Conservation (phyloP, 2,888 invertebrate genomes). For the Antheraea yamamai region DNA sequence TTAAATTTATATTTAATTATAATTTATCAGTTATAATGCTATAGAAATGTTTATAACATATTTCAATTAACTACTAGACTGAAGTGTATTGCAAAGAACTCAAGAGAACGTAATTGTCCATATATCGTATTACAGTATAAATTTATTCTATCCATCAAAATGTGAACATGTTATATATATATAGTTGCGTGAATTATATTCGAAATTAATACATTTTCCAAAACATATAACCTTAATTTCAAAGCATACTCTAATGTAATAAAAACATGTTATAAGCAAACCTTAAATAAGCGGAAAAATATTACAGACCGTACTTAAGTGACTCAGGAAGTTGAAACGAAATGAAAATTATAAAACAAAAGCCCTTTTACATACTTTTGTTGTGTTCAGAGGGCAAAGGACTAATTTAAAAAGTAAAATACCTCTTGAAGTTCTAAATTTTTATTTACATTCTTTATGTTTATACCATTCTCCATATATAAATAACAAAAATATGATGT, state of each 20-base stretch:
- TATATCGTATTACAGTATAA: background rate
- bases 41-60: no score
- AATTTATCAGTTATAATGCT: no score
- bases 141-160: background rate
- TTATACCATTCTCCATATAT: background rate
- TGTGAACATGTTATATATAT: no score
- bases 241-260: background rate
- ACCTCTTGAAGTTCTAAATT: background rate
- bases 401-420: conserved; percentile 30
- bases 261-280: background rate
- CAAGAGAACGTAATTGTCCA: background rate
- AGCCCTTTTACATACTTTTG: conserved; percentile 29
- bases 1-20: no score
- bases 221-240: background rate
- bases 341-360: conserved; percentile 30
- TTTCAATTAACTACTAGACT: background rate
- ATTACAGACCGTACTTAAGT: conserved; percentile 9
- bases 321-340: conserved; percentile 26
- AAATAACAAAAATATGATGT: background rate
- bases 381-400: conserved; percentile 26
- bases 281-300: background rate
- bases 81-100: background rate
- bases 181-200: background rate
- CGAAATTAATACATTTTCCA: background rate
- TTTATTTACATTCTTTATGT: background rate